A percentile compares a stretch with the other conserved stretches of the same genome.
Evolutionary conservation across 2,888 invertebrate genomes (phyloP).

Genomic region (Heliconius ethilla): DNA sequence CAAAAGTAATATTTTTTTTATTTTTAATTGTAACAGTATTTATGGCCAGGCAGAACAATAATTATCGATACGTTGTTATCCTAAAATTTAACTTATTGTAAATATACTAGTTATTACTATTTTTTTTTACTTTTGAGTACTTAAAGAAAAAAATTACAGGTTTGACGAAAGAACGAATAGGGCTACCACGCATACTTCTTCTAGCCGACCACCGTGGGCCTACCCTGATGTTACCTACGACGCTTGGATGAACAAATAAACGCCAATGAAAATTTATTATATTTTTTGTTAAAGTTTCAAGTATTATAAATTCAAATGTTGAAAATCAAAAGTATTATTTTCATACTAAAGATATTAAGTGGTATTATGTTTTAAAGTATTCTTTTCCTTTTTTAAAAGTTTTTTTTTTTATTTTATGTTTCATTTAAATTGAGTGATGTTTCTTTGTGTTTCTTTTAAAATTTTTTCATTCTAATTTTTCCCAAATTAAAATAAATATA

Average conservation of each 20-base stretch:
- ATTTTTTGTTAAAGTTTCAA: background rate
- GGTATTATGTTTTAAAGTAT: background rate
- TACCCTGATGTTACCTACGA: constrained; percentile 64
- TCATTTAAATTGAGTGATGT: background rate
- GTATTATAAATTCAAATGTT: constrained; percentile 3
- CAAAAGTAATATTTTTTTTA: too few species aligned
- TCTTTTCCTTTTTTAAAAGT: background rate
- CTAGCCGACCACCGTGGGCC: constrained; percentile 77
- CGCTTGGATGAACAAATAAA: constrained; percentile 66
- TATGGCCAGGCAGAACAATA: too few species aligned
- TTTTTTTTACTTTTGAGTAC: background rate
- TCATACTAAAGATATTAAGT: background rate
- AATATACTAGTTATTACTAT: too few species aligned
- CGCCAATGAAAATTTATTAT: background rate
- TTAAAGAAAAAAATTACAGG: constrained; percentile 54
- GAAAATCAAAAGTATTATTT: constrained; percentile 22
- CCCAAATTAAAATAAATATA: too few species aligned
- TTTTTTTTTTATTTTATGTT: background rate
- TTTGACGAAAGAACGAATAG: constrained; percentile 69
- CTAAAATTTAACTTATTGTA: too few species aligned
- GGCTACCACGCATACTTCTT: constrained; percentile 65
- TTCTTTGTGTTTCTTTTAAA: background rate
- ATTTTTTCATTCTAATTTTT: too few species aligned
- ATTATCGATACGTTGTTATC: too few species aligned
- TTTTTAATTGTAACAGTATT: too few species aligned